phyloP scores from a whole-genome alignment of 2,888 invertebrate genomes.

The Habrosyne pyritoides region DNA sequence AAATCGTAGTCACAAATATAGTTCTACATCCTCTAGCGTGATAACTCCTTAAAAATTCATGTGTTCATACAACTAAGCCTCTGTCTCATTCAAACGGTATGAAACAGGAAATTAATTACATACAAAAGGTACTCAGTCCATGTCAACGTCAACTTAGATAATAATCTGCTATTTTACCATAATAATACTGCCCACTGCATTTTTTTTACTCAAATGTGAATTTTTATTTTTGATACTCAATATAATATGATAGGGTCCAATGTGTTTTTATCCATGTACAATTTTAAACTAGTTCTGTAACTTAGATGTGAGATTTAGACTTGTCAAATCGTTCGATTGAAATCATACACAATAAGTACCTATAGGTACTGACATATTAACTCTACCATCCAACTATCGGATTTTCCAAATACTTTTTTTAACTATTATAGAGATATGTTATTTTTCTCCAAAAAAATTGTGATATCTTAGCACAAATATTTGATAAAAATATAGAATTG shows the following conservation, averaged over 20 bases:
- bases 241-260: neutral
- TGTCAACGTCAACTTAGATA: neutral
- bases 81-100: neutral
- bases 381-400: neutral
- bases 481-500: too few species aligned
- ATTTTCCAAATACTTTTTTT: neutral
- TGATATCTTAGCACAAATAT: too few species aligned
- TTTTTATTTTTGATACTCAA: conserved; percentile 3
- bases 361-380: too few species aligned
- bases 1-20: too few species aligned
- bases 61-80: neutral
- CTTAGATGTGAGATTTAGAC: neutral
- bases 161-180: neutral
- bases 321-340: neutral
- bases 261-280: neutral
- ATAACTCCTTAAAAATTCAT: neutral
- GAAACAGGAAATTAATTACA: neutral
- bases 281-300: neutral
- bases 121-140: neutral
- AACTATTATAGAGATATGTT: too few species aligned
- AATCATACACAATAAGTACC: too few species aligned
- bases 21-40: too few species aligned
- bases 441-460: too few species aligned
- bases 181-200: neutral
- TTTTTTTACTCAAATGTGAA: neutral